These are phyloP conservation scores for Sminthopsis crassicaudata DNA, from an alignment of 2,113 vertebrate species.

Conservation along the genomic window DNA sequence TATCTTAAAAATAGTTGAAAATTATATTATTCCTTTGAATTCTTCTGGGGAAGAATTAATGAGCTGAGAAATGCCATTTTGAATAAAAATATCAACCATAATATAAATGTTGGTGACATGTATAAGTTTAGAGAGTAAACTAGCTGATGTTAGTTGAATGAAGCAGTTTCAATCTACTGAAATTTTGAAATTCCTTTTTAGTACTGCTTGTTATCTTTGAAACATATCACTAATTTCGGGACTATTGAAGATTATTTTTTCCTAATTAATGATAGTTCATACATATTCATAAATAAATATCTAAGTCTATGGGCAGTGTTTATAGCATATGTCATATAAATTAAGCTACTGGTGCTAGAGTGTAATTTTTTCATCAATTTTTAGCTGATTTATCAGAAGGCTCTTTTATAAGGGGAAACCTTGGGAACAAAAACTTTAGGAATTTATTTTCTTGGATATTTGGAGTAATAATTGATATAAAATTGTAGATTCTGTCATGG, in stretches of 20 bases:
- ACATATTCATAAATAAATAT: constrained; percentile 72
- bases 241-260: constrained; percentile 64
- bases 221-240: constrained; percentile 65
- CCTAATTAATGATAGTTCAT: constrained; percentile 72
- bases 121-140: constrained; percentile 38
- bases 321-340: constrained; percentile 45
- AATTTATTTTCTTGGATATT: background rate
- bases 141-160: constrained; percentile 37
- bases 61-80: background rate
- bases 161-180: constrained; percentile 48
- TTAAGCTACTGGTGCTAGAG: background rate
- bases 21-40: background rate
- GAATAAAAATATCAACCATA: constrained; percentile 6
- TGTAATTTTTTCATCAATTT: background rate
- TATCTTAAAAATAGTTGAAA: background rate
- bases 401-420: background rate
- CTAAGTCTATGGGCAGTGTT: constrained; percentile 65
- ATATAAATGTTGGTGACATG: constrained; percentile 14
- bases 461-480: background rate
- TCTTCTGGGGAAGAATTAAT: background rate
- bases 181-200: constrained; percentile 50
- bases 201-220: constrained; percentile 56
- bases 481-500: background rate
- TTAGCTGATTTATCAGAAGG: background rate
- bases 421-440: background rate